A percentile compares a stretch with the other conserved stretches of the same genome.
Evolutionary conservation across 2,797 vertebrate species (phyloP).

Genomic region (Spinus pinus): DNA sequence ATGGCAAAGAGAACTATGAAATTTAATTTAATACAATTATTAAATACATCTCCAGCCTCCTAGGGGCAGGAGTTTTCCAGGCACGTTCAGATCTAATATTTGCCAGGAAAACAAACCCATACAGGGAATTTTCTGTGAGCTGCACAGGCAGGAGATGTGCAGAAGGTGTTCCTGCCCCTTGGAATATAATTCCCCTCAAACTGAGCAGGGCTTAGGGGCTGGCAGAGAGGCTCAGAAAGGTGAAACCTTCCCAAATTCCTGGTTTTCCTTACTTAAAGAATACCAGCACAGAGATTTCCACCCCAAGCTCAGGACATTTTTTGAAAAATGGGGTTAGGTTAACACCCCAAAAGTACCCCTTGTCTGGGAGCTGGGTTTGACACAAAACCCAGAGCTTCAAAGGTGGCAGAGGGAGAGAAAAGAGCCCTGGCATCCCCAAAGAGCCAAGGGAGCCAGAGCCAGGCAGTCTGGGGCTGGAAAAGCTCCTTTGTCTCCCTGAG

Average conservation of each 20-base stretch:
- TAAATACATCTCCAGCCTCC: not conserved
- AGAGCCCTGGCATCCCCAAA: slow-evolving; percentile 12
- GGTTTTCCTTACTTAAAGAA: not conserved
- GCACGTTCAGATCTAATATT: not conserved
- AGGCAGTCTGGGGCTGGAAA: not conserved
- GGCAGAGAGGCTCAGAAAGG: not conserved
- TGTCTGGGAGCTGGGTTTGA: not conserved
- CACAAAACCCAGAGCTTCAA: not conserved
- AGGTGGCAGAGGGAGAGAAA: not conserved
- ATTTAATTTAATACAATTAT: not conserved
- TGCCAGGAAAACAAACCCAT: not conserved
- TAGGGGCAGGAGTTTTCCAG: not conserved
- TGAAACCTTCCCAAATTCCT: not conserved
- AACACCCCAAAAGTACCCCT: not conserved
- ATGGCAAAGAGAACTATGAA: not conserved
- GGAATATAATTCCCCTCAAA: not conserved
- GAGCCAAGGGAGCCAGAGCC: not conserved
- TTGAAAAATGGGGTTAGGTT: not conserved
- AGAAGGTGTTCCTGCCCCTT: not conserved
- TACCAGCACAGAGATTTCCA: not conserved
- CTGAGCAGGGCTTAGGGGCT: not conserved
- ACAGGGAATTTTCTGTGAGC: not conserved
- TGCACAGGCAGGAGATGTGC: not conserved
- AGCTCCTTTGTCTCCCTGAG: not conserved
- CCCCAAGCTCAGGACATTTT: not conserved